Evolutionary conservation across 2,113 vertebrate species (phyloP), one percentile per base, ranked within the genome.

Genomic region (Heterochromis multidens): DNA sequence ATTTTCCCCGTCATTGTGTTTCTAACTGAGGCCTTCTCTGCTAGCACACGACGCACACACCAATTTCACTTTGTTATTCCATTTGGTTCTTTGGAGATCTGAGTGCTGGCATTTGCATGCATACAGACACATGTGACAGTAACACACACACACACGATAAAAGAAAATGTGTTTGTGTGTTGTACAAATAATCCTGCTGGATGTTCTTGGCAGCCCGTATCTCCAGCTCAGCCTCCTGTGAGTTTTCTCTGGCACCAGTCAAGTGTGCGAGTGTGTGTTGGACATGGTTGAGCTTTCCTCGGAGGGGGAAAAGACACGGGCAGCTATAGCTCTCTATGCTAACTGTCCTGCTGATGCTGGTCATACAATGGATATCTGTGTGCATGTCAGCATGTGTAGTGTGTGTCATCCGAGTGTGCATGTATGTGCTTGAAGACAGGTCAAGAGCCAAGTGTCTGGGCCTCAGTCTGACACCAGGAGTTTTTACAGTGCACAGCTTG

Each of bases 21-120:
- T 88, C 84, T 80, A 87, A 83, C 82, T 65, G 23, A 83, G 87
- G 91, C 93, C 92, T 94, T 92, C 80, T 31, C 65, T 33, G 77
- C 54, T 23, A 37, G 77, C 46, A 9, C 77, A 81, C 65, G 25
- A 1, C 37, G 52, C 60, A 17, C 29, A 77, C 29, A 61, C 62
- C 1, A 1, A 57, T 63, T 80, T 77, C 21, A 33, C 23, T 84
- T 82, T 83, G 33, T 33, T 37, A 16, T 78, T 82, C 17, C 10
- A 9, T 79, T 65, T 79, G 52, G 46, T 27, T 74, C 46, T 74
- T 31, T 54, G 27, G 70, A 31, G 70, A 74, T 52, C 70, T n/a
- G 46, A 74, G 67, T 8, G 17, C 43, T 63, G 19, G 49, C 37
- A 72, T 49, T 31, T 77, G 16, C 40, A 63, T 19, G 4, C 59